Percentiles rank a stretch among this genome's conserved stretches.
phyloP scores from a whole-genome alignment of 2,888 invertebrate genomes.

The Oscheius sp. region DNA sequence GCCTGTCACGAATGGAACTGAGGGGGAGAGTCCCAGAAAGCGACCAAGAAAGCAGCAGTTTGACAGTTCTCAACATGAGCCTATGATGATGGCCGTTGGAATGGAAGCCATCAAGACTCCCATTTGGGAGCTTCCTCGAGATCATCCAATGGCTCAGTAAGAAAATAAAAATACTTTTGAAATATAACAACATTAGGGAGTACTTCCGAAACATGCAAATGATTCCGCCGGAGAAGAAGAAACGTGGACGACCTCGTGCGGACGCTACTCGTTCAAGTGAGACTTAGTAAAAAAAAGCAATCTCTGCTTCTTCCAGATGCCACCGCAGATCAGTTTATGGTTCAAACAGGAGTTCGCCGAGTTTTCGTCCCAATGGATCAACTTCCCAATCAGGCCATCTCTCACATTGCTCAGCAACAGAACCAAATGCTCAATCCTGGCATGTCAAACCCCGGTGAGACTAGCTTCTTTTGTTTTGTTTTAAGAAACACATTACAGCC shows the following conservation, averaged over 20 bases:
- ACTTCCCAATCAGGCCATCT: conserved; percentile 21
- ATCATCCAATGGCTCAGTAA: conserved; percentile 31
- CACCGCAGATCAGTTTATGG: conserved; percentile 15
- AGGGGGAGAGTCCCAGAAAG: conserved; percentile 26
- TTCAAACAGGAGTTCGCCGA: conserved; percentile 33
- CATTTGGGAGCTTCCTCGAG: conserved; percentile 20
- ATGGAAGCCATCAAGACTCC: conserved; percentile 28
- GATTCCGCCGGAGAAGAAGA: conserved; percentile 29
- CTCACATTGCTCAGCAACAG: conserved; percentile 24
- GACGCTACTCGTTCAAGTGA: conserved; percentile 6
- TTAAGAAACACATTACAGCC: background rate
- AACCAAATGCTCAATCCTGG: conserved; percentile 22
- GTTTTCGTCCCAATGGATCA: conserved; percentile 32
- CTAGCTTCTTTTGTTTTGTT: background rate
- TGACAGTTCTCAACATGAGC: conserved; percentile 16
- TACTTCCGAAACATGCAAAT: conserved; percentile 23
- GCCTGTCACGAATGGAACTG: conserved; percentile 4
- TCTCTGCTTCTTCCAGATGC: background rate
- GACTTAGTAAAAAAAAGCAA: background rate
- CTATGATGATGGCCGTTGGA: conserved; percentile 32
- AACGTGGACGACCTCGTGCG: conserved; percentile 26
- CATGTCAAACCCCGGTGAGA: background rate
- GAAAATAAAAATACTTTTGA: background rate
- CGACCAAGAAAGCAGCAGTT: conserved; percentile 30
- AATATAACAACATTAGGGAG: conserved; percentile 3